Evolutionary conservation across 2,888 invertebrate genomes (phyloP).

Genomic region (Allygus modestus): DNA sequence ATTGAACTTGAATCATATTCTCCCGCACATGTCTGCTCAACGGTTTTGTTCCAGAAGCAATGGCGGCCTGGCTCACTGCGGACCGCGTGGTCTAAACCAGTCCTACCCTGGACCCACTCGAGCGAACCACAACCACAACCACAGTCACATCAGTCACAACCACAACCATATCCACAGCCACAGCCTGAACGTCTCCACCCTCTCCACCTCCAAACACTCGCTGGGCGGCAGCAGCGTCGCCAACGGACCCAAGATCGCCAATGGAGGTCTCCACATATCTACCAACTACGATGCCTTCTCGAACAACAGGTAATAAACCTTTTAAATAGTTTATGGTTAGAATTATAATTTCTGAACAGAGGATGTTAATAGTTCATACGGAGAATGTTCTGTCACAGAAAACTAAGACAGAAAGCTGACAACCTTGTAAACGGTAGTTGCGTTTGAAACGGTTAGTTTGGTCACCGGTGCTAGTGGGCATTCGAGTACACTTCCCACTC

Average conservation of each 20-base stretch:
- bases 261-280: conserved; percentile 80
- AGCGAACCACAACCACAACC: conserved; percentile 45
- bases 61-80: conserved; percentile 51
- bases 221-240: conserved; percentile 78
- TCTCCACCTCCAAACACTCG: conserved; percentile 83
- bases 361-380: too few relatives aligned
- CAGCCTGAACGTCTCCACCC: conserved; percentile 73
- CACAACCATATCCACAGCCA: conserved; percentile 59
- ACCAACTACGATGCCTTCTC: conserved; percentile 73
- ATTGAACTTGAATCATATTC: too few relatives aligned
- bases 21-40: too few relatives aligned
- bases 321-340: neutral
- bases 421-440: too few relatives aligned
- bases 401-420: too few relatives aligned
- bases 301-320: conserved; percentile 69
- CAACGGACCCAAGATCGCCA: conserved; percentile 75
- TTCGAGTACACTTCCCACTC: too few relatives aligned
- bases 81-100: conserved; percentile 51
- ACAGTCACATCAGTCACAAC: conserved; percentile 58
- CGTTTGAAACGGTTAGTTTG: too few relatives aligned
- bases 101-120: conserved; percentile 48
- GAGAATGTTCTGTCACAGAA: too few relatives aligned
- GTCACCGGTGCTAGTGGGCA: too few relatives aligned
- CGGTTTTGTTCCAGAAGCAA: conserved; percentile 47
- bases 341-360: too few relatives aligned